A percentile compares a stretch with the other conserved stretches of the same genome.
Conservation (phyloP, 1,140 invertebrate species). For the Thaumatotibia leucotreta region DNA sequence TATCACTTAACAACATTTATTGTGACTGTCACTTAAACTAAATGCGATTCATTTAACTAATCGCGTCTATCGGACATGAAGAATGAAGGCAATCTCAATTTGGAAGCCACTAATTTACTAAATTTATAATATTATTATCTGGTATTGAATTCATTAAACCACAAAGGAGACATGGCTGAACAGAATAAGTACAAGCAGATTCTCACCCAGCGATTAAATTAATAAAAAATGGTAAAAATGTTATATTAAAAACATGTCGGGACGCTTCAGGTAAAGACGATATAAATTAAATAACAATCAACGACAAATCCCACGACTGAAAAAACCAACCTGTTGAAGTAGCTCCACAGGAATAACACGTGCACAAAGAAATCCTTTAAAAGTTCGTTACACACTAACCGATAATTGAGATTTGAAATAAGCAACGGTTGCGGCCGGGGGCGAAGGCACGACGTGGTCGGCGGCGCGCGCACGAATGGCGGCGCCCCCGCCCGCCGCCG, state of each 20-base stretch:
- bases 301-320: neutral
- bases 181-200: neutral
- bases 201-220: neutral
- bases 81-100: too few species aligned
- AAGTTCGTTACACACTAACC: conserved; percentile 44
- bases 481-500: conserved; percentile 47
- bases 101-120: too few species aligned
- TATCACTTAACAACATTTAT: neutral
- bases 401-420: neutral
- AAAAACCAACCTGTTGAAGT: conserved; percentile 46
- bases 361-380: conserved; percentile 58
- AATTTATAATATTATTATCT: too few species aligned
- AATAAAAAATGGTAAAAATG: neutral
- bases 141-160: too few species aligned
- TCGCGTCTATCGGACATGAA: too few species aligned
- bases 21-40: too few species aligned
- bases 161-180: neutral
- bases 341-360: conserved; percentile 42
- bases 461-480: conserved; percentile 69
- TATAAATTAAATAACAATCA: neutral
- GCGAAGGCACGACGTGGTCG: conserved; percentile 40
- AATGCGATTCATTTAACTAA: too few species aligned
- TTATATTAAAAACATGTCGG: neutral
- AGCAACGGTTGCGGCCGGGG: neutral
- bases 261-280: neutral